A percentile compares a stretch with the other conserved stretches of the same genome.
Evolutionary conservation across 1,140 invertebrate genomes (phyloP).

Genomic region (Calliphora vicina): DNA sequence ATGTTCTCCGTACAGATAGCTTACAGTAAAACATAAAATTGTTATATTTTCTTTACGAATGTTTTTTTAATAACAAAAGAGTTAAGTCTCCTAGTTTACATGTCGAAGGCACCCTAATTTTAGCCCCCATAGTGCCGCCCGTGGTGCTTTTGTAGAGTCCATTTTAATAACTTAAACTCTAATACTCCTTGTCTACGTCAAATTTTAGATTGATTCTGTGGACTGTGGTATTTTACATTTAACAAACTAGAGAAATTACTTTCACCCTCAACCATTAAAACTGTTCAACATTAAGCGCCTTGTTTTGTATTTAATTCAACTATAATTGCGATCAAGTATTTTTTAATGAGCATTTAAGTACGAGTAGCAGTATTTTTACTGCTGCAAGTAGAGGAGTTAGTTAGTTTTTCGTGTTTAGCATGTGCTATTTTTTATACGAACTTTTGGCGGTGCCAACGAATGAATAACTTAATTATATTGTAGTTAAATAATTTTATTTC

Average conservation of each 20-base stretch:
- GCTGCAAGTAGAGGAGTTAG: not conserved
- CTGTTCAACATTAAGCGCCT: not conserved
- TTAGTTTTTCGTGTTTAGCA: not conserved
- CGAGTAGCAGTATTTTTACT: not conserved
- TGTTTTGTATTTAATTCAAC: not conserved
- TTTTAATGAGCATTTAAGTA: conserved; percentile 1
- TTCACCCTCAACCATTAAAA: not conserved
- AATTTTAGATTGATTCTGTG: too few relatives aligned
- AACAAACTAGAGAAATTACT: not conserved
- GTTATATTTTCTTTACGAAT: too few relatives aligned
- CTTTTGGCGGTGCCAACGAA: not conserved
- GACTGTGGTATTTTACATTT: too few relatives aligned
- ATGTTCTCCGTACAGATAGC: too few relatives aligned
- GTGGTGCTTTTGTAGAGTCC: too few relatives aligned
- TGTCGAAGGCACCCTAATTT: too few relatives aligned
- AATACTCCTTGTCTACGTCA: too few relatives aligned
- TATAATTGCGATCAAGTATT: conserved; percentile 2
- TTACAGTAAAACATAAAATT: too few relatives aligned
- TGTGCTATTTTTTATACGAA: not conserved
- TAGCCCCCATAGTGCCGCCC: too few relatives aligned
- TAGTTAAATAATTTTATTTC: not conserved
- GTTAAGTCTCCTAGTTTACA: too few relatives aligned
- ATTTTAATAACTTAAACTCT: too few relatives aligned
- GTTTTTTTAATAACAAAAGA: too few relatives aligned
- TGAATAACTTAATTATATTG: not conserved